Base-by-base conservation (phyloP, 2,113 vertebrate genomes). In the Galemys pyrenaicus region DNA sequence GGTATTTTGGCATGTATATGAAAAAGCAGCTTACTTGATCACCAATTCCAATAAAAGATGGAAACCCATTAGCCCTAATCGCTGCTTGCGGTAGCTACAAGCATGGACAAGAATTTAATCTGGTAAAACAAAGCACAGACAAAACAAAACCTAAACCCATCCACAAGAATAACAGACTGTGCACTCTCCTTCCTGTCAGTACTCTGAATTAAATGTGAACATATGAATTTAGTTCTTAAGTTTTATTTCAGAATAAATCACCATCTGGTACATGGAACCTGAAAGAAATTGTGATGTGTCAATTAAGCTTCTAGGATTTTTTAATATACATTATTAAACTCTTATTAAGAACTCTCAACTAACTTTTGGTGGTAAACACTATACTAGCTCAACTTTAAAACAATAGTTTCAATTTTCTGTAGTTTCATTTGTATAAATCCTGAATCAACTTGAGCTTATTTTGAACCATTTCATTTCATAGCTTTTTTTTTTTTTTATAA, bases 341-440 rank as follows among this genome's bases (percentile, higher is more conserved):
- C 20, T 81, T 51, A 73, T 3, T 26, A 64, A 90, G 65, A 74
- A 64, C 49, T 82, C 58, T 89, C 17, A 41, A 22, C 22, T 56
- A 71, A 74, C 54, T 75, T 87, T 77, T 74, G 77, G 24, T 70
- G 30, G 35, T 30, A 86, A 95, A 65, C 17, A 24, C 37, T 87
- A 74, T 28, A 87, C 5, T 37, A 62, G 49, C 20, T 77, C 28
- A 79, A 17, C 32, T 87, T 88, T 93, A 35, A 80, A 94, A 65
- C 82, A 87, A 58, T 79, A 85, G 60, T 90, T 96, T 70, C 68
- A 74, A 86, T 77, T 94, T 82, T 51, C 13, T 89, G 78, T 84
- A 95, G 90, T 94, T 67, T 10, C 19, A 78, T 49, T 35, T 92
- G 30, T 82, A 75, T 85, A 95, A 89, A 82, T 71, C 80, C 51